Evolutionary conservation across 2,888 invertebrate genomes (phyloP), one percentile per base, ranked within the genome.

Genomic region (Scaptomyza cyrtandrae): DNA sequence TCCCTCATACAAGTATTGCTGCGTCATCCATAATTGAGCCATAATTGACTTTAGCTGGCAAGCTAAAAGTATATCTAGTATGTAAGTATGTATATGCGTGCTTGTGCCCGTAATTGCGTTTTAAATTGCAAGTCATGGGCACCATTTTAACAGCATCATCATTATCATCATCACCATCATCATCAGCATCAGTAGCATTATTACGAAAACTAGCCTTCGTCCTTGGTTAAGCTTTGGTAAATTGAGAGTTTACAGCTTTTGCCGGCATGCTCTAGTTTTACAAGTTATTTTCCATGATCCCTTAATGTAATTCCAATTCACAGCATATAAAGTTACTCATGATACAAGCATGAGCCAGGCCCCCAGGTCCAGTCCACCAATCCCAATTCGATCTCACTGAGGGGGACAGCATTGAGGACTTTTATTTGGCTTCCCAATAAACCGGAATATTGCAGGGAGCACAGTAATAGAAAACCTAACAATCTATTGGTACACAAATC

Each of bases 121-220:
- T 73, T 69, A 87, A 88, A 84, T 88, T 88, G 87, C 84, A 63
- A 71, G 75, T 74, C 78, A 88, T 71, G 69, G 61, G 60, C 69
- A 71, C 67, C 71, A 24, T 24, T 5, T 24, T 24, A 24, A 24
- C 24, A 71, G 45, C 60, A 53, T 39, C 55, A 56, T 35, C 61
- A 71, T 53, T 60, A 46, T 43, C 48, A 56, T 52, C 64, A 52
- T 3, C 14, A n/a, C 37, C 55, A 57, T 35, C 62, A 71, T 50
- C 63, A 43, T 41, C 48, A 55, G 52, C 64, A 56, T 52, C 67
- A 54, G 41, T 10, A 10, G 33, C 54, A 35, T 60, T 52, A 73
- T 64, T 63, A 56, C 56, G 54, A 58, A 52, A 53, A 65, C 63
- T 60, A 66, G 70, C 64, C 56, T n/a, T 29, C 24, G 64, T 67